phyloP scores from a whole-genome alignment of 2,888 invertebrate species.

The Platycheirus rosarum region DNA sequence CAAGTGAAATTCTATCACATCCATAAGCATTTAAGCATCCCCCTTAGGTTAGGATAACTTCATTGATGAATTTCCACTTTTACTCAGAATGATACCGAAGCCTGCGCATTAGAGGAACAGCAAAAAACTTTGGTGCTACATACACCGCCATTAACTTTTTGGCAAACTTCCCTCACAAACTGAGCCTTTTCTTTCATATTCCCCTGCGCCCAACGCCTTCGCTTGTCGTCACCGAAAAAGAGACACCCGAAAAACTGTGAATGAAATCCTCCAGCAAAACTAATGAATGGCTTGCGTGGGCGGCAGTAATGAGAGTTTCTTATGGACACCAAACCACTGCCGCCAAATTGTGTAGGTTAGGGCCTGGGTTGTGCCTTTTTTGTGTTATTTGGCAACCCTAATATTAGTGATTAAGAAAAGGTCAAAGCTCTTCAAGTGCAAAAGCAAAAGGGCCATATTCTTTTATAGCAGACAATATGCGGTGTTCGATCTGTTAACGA shows the following conservation, averaged over 20 bases:
- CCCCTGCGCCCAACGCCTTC: conserved; percentile 8
- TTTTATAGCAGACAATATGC: conserved; percentile 15
- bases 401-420: conserved; percentile 53
- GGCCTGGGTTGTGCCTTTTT: conserved; percentile 23
- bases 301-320: conserved; percentile 53
- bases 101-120: conserved; percentile 39
- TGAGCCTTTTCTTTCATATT: conserved; percentile 17
- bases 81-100: conserved; percentile 43
- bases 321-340: conserved; percentile 20
- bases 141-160: conserved; percentile 29
- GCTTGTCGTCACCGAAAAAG: conserved; percentile 25
- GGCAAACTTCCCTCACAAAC: conserved; percentile 30
- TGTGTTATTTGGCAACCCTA: conserved; percentile 41
- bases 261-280: conserved; percentile 62
- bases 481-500: conserved; percentile 12
- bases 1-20: conserved; percentile 31
- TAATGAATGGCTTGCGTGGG: conserved; percentile 74
- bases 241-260: conserved; percentile 57
- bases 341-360: conserved; percentile 40
- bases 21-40: conserved; percentile 9
- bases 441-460: too few relatives aligned
- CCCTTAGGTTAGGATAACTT: conserved; percentile 31
- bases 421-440: conserved; percentile 62
- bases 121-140: conserved; percentile 34
- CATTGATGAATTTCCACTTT: conserved; percentile 64